Evolutionary conservation across 2,113 vertebrate species (phyloP), one percentile per base, ranked within the genome.

Genomic region (Syrrhaptes paradoxus): DNA sequence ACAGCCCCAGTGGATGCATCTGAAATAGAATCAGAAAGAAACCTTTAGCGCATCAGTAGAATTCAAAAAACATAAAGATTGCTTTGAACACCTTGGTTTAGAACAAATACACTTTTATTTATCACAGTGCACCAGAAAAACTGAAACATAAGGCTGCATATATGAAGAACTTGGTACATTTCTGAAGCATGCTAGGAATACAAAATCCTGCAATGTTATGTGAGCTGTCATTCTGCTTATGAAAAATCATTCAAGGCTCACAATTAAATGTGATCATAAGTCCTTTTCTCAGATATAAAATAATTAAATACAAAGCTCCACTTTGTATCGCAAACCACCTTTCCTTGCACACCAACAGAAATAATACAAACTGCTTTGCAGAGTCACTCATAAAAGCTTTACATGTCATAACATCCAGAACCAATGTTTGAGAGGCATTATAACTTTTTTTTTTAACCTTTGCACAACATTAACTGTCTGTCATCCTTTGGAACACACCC

Each of bases 1-100:
- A 99, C 61, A 99, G 98, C 96, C 99, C 99, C 70, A 99, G 95
- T 12, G 99, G 99, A 97, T 99, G 99, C 99, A 99, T 99, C 99
- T 99, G 97, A 96, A 95, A 97, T 5, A 86, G 81, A 95, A 94
- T 2, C 31, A 87, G 66, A 67, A 81, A 88, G 55, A 95, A 93
- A 59, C 13, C 6, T 49, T 96, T 48, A 93, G 48, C 20, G 67
- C n/a, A 58, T 13, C 15, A 61, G 8, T 8, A 41, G 10, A 45
- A 75, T 21, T 38, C 3, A 71, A 66, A 77, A 82, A 24, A 5
- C 5, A 67, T 6, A n/a, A 4, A 74, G 29, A n/a, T 7, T 58
- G 51, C 17, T 82, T 87, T 62, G 17, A 84, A 70, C 43, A 61
- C 17, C 36, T 85, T 32, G 16, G 11, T 45, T 61, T 57, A 13